A percentile compares a stretch with the other conserved stretches of the same genome.
Conservation (phyloP, 2,888 invertebrate species). For the Agonopterix arenella region DNA sequence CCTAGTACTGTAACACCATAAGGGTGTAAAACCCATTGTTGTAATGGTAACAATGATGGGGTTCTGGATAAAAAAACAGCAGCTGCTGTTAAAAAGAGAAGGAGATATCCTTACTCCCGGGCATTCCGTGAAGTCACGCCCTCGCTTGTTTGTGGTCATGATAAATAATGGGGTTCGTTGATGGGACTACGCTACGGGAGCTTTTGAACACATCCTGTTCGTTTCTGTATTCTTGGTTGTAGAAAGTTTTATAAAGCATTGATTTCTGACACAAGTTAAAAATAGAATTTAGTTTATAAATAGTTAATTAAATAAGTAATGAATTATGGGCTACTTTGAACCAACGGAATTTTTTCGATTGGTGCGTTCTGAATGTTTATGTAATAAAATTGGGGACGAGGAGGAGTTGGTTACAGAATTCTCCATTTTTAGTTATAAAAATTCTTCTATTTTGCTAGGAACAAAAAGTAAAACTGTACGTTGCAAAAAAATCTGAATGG, state of each 20-base stretch:
- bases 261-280: slow-evolving; percentile 4
- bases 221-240: slow-evolving; percentile 22
- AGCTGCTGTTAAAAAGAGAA: slow-evolving; percentile 13
- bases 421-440: no score
- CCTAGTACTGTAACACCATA: slow-evolving; percentile 56
- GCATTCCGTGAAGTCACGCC: slow-evolving; percentile 11
- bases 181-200: slow-evolving; percentile 6
- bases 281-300: background rate
- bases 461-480: background rate
- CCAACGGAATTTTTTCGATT: no score
- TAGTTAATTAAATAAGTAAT: background rate
- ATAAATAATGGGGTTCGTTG: background rate
- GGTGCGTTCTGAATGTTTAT: no score
- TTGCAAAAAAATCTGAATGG: background rate
- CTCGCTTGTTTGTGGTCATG: background rate
- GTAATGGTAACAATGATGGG: slow-evolving; percentile 8
- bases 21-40: slow-evolving; percentile 49
- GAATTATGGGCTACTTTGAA: background rate
- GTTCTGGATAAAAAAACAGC: slow-evolving; percentile 5
- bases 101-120: slow-evolving; percentile 6
- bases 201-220: slow-evolving; percentile 8
- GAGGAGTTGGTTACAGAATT: no score
- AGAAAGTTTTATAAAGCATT: slow-evolving; percentile 12
- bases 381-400: no score
- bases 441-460: no score